Conservation (phyloP, 2,888 invertebrate species). For the Crepidodera aurea region DNA sequence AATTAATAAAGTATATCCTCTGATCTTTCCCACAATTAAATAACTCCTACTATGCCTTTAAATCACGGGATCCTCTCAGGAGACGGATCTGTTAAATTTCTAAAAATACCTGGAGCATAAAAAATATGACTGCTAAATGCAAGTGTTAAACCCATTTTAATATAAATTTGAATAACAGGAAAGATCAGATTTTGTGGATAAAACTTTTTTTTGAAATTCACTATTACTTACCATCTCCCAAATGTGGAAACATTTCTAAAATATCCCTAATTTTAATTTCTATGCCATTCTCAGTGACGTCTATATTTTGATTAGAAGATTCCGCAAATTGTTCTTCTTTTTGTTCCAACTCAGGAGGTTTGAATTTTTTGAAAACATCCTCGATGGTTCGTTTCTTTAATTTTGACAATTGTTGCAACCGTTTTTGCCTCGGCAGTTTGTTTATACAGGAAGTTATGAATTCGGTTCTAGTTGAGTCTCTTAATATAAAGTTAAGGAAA, state of each 20-base stretch:
- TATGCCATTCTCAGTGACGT: constrained; percentile 49
- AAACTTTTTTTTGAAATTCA: too few relatives aligned
- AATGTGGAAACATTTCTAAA: constrained; percentile 74
- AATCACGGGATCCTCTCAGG: too few relatives aligned
- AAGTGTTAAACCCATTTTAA: too few relatives aligned
- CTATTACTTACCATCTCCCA: constrained; percentile 80
- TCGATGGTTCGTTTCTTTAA: constrained; percentile 43
- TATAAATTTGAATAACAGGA: too few relatives aligned
- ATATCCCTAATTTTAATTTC: constrained; percentile 61
- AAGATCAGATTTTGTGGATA: too few relatives aligned
- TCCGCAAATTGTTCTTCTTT: constrained; percentile 33
- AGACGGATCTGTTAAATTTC: too few relatives aligned
- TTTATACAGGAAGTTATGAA: constrained; percentile 54
- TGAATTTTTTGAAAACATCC: constrained; percentile 44
- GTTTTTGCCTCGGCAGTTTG: constrained; percentile 48
- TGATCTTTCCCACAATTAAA: too few relatives aligned
- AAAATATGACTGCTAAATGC: too few relatives aligned
- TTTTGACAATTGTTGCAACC: constrained; percentile 42
- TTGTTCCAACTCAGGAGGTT: constrained; percentile 37
- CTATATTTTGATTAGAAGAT: constrained; percentile 27
- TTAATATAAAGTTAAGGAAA: constrained; percentile 47
- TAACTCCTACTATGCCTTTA: too few relatives aligned
- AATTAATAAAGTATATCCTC: too few relatives aligned
- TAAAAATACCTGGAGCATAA: too few relatives aligned
- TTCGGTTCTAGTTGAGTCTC: constrained; percentile 56